Evolutionary conservation across 2,888 invertebrate species (phyloP), one percentile per base, ranked within the genome.

Genomic region (Hofmannophila pseudospretella): DNA sequence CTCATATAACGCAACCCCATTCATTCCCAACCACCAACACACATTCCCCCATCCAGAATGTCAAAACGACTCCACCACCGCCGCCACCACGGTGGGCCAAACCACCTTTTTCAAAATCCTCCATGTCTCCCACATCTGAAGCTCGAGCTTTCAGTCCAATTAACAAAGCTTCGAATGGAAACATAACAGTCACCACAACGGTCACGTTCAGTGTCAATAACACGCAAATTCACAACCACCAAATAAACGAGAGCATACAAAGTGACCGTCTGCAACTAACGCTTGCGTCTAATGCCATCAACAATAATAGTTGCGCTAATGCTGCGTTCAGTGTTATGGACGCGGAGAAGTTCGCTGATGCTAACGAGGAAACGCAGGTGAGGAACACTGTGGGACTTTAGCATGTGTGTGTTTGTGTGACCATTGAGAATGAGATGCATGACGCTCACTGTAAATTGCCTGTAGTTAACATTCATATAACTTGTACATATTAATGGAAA

Each of bases 1-100:
- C 88, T 67, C 82, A 86, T 70, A 86, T 88, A 80, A 87, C 88
- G 66, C 86, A 86, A 52, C 87, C 87, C 53, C 87, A 87, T 52
- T 73, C 86, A 60, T 86, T 85, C 59, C 86, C 82, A 30, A 75
- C 72, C 35, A 60, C 71, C 51, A 77, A 72, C 50, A 67, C 69
- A 58, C 73, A 75, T 46, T 86, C 85, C 49, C 85, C 82, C 49
- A 82, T 73, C 43, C 78, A 67, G 41, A 69, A 58, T 23, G n/a
- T 70, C 31, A 86, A 86, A 68, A 89, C 79, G 31, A 93, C 93
- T 20, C 95, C 95, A 1, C 95, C 95, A 4, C 94, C 94, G 0
- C 95, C 95, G 0, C 95, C 95, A 0, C 92, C 95, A 8, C 88
- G 95, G 57, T 95, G 95, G 94, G 92, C 94, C 0, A 95, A 95